Base-by-base conservation (phyloP, 2,113 vertebrate species). In the Heteronetta atricapilla region DNA sequence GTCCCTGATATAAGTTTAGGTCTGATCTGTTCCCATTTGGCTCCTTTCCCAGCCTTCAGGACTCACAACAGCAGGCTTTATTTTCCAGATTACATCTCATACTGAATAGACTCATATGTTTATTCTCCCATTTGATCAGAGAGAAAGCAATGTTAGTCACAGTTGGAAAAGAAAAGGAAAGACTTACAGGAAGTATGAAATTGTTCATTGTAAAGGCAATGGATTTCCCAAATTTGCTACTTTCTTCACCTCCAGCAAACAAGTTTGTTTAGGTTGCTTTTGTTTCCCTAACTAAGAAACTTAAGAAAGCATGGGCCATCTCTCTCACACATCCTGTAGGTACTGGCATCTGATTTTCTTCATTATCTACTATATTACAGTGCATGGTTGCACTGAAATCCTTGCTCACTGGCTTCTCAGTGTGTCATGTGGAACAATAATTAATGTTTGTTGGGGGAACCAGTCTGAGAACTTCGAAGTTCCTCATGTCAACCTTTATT, bases 401-500 rank as follows among this genome's bases (percentile, higher is more conserved):
- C 42, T 88, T 86, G 53, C 59, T 94, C 29, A 4, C 26, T 93
- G 82, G 20, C 60, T 96, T 94, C 48, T 63, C 36, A 89, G 64
- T 46, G 38, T 19, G 11, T 90, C 64, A 89, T 91, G 78, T 36
- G 38, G 83, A 94, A 77, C 74, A 85, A 76, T 72, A 96, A 94
- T 90, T 93, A 95, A 88, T 73, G 73, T 92, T 96, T 93, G 58
- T n/a, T 85, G 72, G 48, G 67, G 53, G 86, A 95, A 93, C 44
- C 52, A 77, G 82, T 26, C 59, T 7, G 46, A n/a, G 88, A 93
- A 33, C 90, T 94, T 82, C 63, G 53, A 63, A 79, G 56, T 94
- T 97, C 84, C 89, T 96, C 87, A 50, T 94, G 73, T 86, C 56
- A 87, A 77, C 28, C 40, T 97, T 97, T 98, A 97, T 98, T 97